Conservation (phyloP, 35 echinoderm and acorn worm genomes). For the Anneissia japonica region DNA sequence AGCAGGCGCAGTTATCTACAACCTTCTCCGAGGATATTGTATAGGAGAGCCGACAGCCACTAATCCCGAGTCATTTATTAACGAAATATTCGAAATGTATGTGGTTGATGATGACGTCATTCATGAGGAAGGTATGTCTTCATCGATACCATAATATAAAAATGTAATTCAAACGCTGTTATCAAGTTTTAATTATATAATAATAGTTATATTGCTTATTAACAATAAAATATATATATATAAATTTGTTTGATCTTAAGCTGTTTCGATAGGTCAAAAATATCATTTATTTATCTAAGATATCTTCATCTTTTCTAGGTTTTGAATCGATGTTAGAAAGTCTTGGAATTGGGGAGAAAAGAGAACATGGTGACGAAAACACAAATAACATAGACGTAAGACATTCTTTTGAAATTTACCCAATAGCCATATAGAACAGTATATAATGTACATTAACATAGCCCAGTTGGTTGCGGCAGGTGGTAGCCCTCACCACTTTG, state of each 20-base stretch:
- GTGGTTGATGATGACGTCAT: constrained; percentile 27
- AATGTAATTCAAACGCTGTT: background rate
- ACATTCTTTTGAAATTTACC: too few species aligned
- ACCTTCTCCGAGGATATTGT: constrained; percentile 62
- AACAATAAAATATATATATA: background rate
- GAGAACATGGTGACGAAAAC: background rate
- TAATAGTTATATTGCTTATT: background rate
- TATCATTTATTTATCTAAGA: background rate
- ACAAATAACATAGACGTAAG: background rate
- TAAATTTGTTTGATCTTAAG: background rate
- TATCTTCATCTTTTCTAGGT: background rate
- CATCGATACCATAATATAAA: background rate
- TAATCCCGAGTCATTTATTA: constrained; percentile 35
- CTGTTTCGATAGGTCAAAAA: background rate
- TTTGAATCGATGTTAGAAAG: constrained; percentile 24
- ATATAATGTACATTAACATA: too few species aligned
- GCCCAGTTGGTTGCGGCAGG: too few species aligned
- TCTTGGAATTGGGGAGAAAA: background rate
- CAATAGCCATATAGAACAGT: too few species aligned
- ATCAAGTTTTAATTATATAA: background rate
- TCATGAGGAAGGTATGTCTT: constrained; percentile 40
- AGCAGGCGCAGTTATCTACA: constrained; percentile 30
- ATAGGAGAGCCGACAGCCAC: constrained; percentile 46
- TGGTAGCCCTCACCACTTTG: too few species aligned
- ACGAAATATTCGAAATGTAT: constrained; percentile 50